Evolutionary conservation across 1,140 invertebrate genomes (phyloP), one percentile per base, ranked within the genome.

Genomic region (Scaptomyza graminum): DNA sequence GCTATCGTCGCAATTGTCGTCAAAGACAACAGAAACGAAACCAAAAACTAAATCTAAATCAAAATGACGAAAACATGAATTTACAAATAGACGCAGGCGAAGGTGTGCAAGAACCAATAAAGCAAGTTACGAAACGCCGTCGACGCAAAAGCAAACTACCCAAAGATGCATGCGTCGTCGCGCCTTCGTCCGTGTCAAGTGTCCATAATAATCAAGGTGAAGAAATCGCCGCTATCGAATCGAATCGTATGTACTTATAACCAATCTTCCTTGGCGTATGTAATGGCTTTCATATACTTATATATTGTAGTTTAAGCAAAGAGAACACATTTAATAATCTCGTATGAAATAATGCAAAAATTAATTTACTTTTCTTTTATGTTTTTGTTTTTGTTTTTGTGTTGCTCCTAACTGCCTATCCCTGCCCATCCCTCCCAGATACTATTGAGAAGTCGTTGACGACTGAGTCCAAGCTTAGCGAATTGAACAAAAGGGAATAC

Each of bases 291-390:
- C 18, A 22, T 22, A 22, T 22, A n/a, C n/a, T n/a, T n/a, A n/a
- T n/a, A n/a, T 31, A 31, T 7, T 51, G 15, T 39, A 41, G 37
- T 15, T 18, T 15, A 7, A 44, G 12, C 7, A 18, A 18, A 13
- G 12, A 25, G 12, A 28, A 28, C 2, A 31, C 28, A 31, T 5
- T 13, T 15, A 7, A 13, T 34, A 4, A 5, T 25, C 28, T 25
- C 28, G 5, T 56, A 22, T 22, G 18, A 3, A 22, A 22, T 22
- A 9, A 5, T 25, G 7, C 31, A 18, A 13, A 2, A 44, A 49
- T 39, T 15, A 56, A 49, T 37, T 5, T n/a, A 39, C n/a, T n/a
- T n/a, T n/a, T n/a, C n/a, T 44, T 67, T 67, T 51, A 51, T 57
- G 6, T 15, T 60, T 43, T 34, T 22, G 18, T 22, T 22, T 22